Evolutionary conservation across 2,113 vertebrate genomes (phyloP).

Genomic region (Telmatochromis sp.): DNA sequence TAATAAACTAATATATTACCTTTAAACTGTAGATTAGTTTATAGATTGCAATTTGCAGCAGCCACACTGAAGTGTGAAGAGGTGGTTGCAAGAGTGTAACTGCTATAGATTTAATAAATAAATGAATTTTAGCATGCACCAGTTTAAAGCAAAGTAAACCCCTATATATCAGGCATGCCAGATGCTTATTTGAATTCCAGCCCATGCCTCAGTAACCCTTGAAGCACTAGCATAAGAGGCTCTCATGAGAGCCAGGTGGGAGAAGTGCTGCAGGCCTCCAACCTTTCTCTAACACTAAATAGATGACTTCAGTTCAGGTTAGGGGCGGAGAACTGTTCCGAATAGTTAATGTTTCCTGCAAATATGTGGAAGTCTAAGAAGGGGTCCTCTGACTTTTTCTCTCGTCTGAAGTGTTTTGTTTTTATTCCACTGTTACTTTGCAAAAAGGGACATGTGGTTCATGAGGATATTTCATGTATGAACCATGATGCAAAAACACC

Average conservation of each 20-base stretch:
- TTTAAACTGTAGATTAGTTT: slow-evolving; percentile 9
- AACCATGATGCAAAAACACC: not conserved
- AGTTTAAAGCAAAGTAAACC: not conserved
- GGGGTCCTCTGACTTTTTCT: not conserved
- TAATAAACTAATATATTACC: not conserved
- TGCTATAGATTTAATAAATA: not conserved
- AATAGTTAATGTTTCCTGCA: not conserved
- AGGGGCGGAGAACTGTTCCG: not conserved
- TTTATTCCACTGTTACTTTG: not conserved
- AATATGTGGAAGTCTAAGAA: not conserved
- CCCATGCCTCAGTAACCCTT: not conserved
- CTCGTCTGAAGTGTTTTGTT: not conserved
- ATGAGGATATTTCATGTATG: not conserved
- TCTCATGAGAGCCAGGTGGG: not conserved
- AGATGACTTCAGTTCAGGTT: not conserved
- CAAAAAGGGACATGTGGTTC: not conserved
- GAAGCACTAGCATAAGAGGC: not conserved
- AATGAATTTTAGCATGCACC: not conserved
- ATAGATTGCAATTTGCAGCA: slow-evolving; percentile 19
- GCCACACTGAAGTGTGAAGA: not conserved
- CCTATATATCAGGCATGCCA: not conserved
- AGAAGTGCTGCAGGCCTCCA: not conserved
- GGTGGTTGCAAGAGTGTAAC: not conserved
- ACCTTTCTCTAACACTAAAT: not conserved
- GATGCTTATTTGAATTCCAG: slow-evolving; percentile 8